These are phyloP conservation scores for Murina feae DNA, from an alignment of 2,113 vertebrate genomes.

Conservation along the genomic window DNA sequence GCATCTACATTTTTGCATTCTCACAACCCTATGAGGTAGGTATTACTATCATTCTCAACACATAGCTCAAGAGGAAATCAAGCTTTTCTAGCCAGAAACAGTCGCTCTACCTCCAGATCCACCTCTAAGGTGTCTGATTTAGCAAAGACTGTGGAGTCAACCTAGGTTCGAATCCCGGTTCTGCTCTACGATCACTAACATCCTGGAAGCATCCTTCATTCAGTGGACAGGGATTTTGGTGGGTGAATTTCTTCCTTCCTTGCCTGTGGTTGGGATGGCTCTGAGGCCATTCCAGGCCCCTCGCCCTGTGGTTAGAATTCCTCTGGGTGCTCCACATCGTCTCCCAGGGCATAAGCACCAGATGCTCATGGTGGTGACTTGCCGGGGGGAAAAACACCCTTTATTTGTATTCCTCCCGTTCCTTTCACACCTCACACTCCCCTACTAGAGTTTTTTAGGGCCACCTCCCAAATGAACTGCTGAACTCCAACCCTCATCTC, in stretches of 20 bases:
- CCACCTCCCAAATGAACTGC: neutral
- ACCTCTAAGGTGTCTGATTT: no score
- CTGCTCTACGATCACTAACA: neutral
- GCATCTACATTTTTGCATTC: no score
- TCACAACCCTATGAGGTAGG: neutral
- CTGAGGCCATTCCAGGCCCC: neutral
- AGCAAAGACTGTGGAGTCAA: neutral
- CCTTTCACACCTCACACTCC: neutral
- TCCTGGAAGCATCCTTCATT: neutral
- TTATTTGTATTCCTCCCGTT: no score
- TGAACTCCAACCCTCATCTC: neutral
- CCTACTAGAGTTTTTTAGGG: neutral
- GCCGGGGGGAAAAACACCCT: neutral
- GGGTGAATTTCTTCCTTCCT: neutral
- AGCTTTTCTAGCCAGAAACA: neutral
- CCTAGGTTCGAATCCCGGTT: neutral
- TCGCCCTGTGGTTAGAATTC: accelerated
- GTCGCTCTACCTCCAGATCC: neutral
- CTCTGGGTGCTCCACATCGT: accelerated
- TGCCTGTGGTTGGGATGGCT: accelerated
- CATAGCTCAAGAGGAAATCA: no score
- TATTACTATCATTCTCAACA: neutral
- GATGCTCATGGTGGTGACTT: neutral
- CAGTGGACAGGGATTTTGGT: no score
- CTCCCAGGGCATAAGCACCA: neutral